Percentiles rank a stretch among this genome's conserved stretches.
Conservation (phyloP, 2,888 invertebrate genomes). For the Xiphydria camelus region DNA sequence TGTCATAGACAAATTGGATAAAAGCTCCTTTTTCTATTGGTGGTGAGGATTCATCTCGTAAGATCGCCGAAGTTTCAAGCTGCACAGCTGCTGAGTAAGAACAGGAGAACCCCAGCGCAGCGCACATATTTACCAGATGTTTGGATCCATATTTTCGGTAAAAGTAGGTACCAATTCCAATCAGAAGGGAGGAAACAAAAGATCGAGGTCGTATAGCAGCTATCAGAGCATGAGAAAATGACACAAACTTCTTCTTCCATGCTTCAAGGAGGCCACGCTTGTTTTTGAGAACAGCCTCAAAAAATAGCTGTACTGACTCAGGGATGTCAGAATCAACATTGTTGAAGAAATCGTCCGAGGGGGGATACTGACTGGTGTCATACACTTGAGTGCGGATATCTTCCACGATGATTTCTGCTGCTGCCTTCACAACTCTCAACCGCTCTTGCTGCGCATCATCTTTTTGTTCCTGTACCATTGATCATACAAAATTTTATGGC, state of each 20-base stretch:
- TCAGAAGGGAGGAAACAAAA: slow-evolving; percentile 39
- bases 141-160: slow-evolving; percentile 37
- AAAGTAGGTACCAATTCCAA: slow-evolving; percentile 34
- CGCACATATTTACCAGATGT: slow-evolving; percentile 37
- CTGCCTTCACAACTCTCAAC: slow-evolving; percentile 38
- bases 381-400: slow-evolving; percentile 37
- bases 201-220: slow-evolving; percentile 37
- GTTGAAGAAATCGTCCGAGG: slow-evolving; percentile 6
- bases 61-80: no score
- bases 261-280: slow-evolving; percentile 3
- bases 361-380: slow-evolving; percentile 30
- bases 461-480: slow-evolving; percentile 40
- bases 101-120: slow-evolving; percentile 25
- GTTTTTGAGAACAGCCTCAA: slow-evolving; percentile 6
- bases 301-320: slow-evolving; percentile 34
- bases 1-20: no score
- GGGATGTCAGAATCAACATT: slow-evolving; percentile 17
- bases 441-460: slow-evolving; percentile 29
- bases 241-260: no score
- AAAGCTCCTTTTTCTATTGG: no score
- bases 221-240: slow-evolving; percentile 7
- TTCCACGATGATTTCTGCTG: slow-evolving; percentile 40
- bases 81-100: slow-evolving; percentile 25
- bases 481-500: no score
- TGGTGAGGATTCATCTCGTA: no score